Evolutionary conservation across 1,140 invertebrate species (phyloP).

Genomic region (Diorhabda carinulata): DNA sequence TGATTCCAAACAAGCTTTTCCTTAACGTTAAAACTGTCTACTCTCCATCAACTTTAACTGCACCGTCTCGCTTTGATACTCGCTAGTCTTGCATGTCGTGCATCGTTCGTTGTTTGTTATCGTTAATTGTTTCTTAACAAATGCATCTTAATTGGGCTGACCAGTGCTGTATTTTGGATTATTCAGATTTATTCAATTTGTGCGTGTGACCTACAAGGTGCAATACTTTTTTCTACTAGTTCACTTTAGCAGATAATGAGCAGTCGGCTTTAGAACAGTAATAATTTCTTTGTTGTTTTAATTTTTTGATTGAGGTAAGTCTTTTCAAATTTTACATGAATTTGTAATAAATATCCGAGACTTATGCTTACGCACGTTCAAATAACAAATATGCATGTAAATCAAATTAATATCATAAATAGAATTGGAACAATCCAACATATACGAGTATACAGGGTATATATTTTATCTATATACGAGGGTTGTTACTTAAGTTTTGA

Average conservation of each 20-base stretch:
- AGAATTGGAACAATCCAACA: no score
- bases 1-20: neutral
- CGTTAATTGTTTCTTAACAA: neutral
- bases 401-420: no score
- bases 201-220: neutral
- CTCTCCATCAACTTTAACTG: no score
- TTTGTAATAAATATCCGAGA: no score
- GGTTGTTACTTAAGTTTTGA: no score
- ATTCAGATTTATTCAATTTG: neutral
- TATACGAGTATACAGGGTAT: no score
- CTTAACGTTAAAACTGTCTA: no score
- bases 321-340: no score
- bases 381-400: no score
- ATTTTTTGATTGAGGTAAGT: neutral
- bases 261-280: neutral
- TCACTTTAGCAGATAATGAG: neutral
- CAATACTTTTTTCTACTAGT: neutral
- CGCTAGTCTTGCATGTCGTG: neutral
- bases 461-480: no score
- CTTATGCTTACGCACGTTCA: no score
- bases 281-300: neutral
- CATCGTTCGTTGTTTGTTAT: neutral
- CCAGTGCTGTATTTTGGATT: neutral
- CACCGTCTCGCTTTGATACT: no score
- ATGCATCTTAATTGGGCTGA: neutral